phyloP scores from a whole-genome alignment of 1,140 invertebrate species.

The Frieseomelitta varia region DNA sequence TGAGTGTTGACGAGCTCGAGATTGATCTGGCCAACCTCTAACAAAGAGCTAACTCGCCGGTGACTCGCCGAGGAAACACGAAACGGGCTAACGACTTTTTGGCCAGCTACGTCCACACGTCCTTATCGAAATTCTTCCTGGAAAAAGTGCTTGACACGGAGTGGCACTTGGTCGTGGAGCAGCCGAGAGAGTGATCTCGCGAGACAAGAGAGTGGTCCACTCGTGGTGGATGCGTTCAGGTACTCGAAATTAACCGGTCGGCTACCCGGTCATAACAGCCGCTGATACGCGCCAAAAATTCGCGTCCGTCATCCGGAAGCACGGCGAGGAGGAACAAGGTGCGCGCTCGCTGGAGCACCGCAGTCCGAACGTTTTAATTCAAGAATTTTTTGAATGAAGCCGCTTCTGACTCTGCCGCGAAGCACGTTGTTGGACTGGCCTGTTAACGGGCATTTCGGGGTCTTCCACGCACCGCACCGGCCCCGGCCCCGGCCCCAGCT shows the following conservation, averaged over 20 bases:
- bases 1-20: slow-evolving; percentile 6
- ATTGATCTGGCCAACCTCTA: slow-evolving; percentile 35
- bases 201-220: slow-evolving; percentile 63
- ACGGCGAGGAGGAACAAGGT: slow-evolving; percentile 6
- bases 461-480: slow-evolving; percentile 22
- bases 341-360: background rate
- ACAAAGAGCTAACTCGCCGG: slow-evolving; percentile 5
- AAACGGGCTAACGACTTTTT: slow-evolving; percentile 60
- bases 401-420: slow-evolving; percentile 36
- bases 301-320: slow-evolving; percentile 21
- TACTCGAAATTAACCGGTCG: slow-evolving; percentile 64
- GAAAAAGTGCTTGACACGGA: slow-evolving; percentile 68
- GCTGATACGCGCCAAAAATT: slow-evolving; percentile 58
- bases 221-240: slow-evolving; percentile 17
- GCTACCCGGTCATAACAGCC: slow-evolving; percentile 52
- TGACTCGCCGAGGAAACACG: slow-evolving; percentile 25
- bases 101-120: slow-evolving; percentile 54
- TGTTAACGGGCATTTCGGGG: slow-evolving; percentile 51
- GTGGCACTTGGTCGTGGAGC: slow-evolving; percentile 44
- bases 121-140: slow-evolving; percentile 74
- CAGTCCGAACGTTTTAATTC: slow-evolving; percentile 56
- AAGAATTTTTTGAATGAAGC: slow-evolving; percentile 71
- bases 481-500: slow-evolving; percentile 30
- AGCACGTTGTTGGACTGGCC: slow-evolving; percentile 28
- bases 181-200: slow-evolving; percentile 52